Conservation (phyloP, 2,797 vertebrate species). For the Bovichtus variegatus region DNA sequence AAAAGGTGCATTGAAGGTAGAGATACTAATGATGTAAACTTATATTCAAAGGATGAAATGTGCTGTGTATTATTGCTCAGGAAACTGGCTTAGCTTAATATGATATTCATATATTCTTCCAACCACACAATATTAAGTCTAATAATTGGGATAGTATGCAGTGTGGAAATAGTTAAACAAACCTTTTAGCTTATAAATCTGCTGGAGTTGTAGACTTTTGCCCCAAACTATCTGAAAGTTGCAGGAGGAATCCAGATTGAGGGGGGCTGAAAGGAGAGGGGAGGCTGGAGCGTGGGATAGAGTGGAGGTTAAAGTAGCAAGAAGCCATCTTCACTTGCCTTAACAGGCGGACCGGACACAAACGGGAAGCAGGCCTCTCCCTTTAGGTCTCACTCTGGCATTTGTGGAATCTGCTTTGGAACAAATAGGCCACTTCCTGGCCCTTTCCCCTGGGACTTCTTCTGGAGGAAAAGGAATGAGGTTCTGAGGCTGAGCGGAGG, state of each 20-base stretch:
- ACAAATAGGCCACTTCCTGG: constrained; percentile 88
- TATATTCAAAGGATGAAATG: background rate
- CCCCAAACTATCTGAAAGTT: background rate
- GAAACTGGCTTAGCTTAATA: background rate
- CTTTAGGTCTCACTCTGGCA: constrained; percentile 84
- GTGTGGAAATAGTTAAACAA: constrained; percentile 15
- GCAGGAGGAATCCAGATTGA: constrained; percentile 16
- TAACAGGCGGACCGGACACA: constrained; percentile 63
- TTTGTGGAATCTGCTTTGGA: constrained; percentile 88
- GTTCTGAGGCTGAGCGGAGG: constrained; percentile 29
- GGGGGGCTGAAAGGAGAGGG: background rate
- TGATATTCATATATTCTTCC: background rate
- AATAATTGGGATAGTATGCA: background rate
- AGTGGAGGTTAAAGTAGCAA: constrained; percentile 36
- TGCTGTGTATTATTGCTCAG: background rate
- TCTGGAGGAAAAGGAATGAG: constrained; percentile 64
- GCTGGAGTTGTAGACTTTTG: constrained; percentile 7
- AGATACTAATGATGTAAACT: background rate
- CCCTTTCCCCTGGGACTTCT: constrained; percentile 71
- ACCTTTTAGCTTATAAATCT: constrained; percentile 12
- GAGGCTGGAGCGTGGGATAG: constrained; percentile 16
- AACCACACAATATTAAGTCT: background rate
- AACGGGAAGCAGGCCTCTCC: constrained; percentile 72
- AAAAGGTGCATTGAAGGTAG: background rate
- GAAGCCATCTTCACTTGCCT: constrained; percentile 56